Base-by-base conservation (phyloP, 2,888 invertebrate species). In the Chloromyia formosa region DNA sequence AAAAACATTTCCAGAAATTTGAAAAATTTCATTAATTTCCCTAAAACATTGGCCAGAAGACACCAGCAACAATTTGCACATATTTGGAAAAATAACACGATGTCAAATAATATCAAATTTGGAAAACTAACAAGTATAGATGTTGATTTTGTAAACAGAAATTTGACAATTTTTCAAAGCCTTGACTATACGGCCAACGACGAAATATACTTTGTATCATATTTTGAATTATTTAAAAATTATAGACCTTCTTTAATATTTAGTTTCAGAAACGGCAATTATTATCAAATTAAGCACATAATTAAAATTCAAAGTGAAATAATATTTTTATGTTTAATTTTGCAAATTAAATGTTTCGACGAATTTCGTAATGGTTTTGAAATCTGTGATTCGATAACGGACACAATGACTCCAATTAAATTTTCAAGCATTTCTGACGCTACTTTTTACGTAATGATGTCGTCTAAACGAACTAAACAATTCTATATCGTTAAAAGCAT, bases 21-120 rank as follows among this genome's bases (percentile, higher is more conserved):
- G 49, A 74, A 64, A 56, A 74, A 66, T 42, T 66, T 40, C 54
- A 74, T 66, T 40, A 74, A 74, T 22, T 49, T 66, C 40, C 56
- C 66, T 42, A 66, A 74, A 58, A 74, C 45, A 40, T 42, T 74
- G 20, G 27, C 58, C 14, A 14, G 10, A 58, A 23, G 66, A 42
- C 66, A 74, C 53, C 73, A 73, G 20, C 53, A 73, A 54, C 60
- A 35, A 14, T 73, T 73, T 73, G 12, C 53, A 14, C 9, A 40
- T 35, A 54, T 40, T 53, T 73, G 62, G 73, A 58, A 5, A 18
- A 18, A 7, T 7, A 35, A 35, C 7, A 14, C 58, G 5, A 20
- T 58, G 20, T 20, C 16, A 7, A 58, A 58, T 20, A 58, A 20
- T 58, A 16, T 58, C 16, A 58, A 58, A 58, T 20, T 58, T 58